Conservation (phyloP, 2,113 vertebrate genomes). For the Spheniscus mendiculus region DNA sequence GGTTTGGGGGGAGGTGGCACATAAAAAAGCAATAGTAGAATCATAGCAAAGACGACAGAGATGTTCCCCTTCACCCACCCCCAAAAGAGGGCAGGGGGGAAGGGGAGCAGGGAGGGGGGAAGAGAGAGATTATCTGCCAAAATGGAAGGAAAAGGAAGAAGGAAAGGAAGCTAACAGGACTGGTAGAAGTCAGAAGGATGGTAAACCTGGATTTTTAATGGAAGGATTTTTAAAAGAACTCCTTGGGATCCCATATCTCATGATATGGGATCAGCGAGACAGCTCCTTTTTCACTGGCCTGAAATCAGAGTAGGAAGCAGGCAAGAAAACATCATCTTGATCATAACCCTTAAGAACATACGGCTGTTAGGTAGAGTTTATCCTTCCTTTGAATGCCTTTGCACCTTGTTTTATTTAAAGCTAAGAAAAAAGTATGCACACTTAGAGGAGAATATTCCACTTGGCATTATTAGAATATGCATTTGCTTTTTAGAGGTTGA, state of each 20-base stretch:
- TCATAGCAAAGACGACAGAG: not conserved
- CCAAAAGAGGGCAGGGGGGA: not conserved
- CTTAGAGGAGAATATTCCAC: not conserved
- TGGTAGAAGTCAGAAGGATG: not conserved
- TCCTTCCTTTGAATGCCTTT: not conserved
- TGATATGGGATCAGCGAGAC: not conserved
- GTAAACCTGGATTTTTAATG: no score
- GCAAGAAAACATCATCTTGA: not conserved
- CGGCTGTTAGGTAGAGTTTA: not conserved
- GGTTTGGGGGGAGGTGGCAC: fast-evolving
- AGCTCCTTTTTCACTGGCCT: not conserved
- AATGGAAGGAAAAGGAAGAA: not conserved
- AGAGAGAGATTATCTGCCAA: not conserved
- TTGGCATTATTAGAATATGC: not conserved
- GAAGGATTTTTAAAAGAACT: not conserved
- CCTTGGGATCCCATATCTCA: not conserved
- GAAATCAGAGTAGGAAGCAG: not conserved
- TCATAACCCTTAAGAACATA: not conserved
- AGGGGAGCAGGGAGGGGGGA: not conserved
- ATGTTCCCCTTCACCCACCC: not conserved
- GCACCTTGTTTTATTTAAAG: not conserved
- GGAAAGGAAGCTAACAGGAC: not conserved
- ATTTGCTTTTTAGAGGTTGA: not conserved
- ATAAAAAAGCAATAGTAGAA: not conserved
- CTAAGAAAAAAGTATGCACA: not conserved